Evolutionary conservation across 2,888 invertebrate species (phyloP).

Genomic region (Pediacus dermestoides): DNA sequence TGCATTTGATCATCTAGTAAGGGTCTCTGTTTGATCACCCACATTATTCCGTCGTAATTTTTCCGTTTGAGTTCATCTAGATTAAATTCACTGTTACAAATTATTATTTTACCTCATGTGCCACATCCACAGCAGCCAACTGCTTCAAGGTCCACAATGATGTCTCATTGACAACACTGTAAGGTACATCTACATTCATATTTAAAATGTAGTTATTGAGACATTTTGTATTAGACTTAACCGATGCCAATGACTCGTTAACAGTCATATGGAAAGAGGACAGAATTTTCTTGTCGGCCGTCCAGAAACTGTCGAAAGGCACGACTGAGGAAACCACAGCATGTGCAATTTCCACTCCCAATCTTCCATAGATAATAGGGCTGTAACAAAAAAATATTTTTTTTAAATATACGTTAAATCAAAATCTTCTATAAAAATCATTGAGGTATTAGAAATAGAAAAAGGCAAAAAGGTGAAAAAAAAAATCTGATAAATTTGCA

Average conservation of each 20-base stretch:
- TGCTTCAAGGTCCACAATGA: slow-evolving; percentile 40
- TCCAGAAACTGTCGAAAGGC: slow-evolving; percentile 45
- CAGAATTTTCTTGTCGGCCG: slow-evolving; percentile 48
- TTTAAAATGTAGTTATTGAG: slow-evolving; percentile 30
- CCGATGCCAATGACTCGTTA: slow-evolving; percentile 40
- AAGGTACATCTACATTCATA: slow-evolving; percentile 28
- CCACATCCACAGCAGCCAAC: slow-evolving; percentile 42
- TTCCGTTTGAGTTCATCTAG: neutral
- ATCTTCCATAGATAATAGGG: slow-evolving; percentile 51
- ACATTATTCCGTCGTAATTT: neutral
- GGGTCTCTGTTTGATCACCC: no score
- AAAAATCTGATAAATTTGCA: no score
- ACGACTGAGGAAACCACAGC: slow-evolving; percentile 51
- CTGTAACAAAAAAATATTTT: slow-evolving; percentile 37
- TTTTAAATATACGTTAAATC: neutral
- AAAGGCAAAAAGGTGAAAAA: no score
- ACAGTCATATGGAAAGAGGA: slow-evolving; percentile 44
- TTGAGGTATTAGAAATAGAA: no score
- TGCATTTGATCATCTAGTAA: no score
- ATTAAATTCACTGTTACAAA: neutral
- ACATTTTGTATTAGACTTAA: slow-evolving; percentile 30
- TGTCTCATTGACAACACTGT: slow-evolving; percentile 38
- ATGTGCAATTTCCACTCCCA: slow-evolving; percentile 51
- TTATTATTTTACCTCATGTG: slow-evolving; percentile 40
- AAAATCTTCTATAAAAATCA: no score